Base-by-base conservation (phyloP, 2,797 vertebrate species). In the Hippocampus kuda region DNA sequence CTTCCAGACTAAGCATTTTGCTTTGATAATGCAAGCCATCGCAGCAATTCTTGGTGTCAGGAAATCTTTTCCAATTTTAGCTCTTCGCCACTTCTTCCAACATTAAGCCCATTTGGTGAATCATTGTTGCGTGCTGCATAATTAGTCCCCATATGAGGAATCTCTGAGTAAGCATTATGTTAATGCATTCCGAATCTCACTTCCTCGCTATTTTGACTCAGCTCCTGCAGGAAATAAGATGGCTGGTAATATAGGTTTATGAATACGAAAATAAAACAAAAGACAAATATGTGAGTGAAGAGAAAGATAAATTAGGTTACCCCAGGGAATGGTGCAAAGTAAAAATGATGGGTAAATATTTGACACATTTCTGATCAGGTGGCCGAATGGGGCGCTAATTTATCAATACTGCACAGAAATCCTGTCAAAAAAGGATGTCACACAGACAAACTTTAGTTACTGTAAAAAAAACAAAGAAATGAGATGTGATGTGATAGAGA, bases 21-120 rank as follows among this genome's bases (percentile, higher is more conserved):
- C 44, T 65, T 27, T 9, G 24, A 65, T 44, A 18, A 26, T 65
- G 44, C 44, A 60, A 34, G 59, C 16, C 27, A 60, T 18, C 27
- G 20, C 27, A n/a, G 24, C 63, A 65, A 18, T 41, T 64, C 62
- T 13, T n/a, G 24, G 12, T 26, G 62, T 64, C 63, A 48, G 44
- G 26, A 65, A 65, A 65, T 65, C 42, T 46, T 48, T 48, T 65
- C 63, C 63, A 65, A 65, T 48, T 65, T 48, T 65, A 65, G 63
- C 63, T 48, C 63, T 48, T 27, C 63, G 8, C 63, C 44, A 27
- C 44, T 48, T 48, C 20, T 8, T 46, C 41, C 26, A 48, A 27
- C 63, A 65, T 65, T 44, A 65, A 65, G 44, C 44, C 24, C 13
- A 65, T 65, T 65, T 65, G 63, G 44, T 65, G 44, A 65, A 65